Base-by-base conservation (phyloP, 2,797 vertebrate genomes). In the Nannoperca obscura region DNA sequence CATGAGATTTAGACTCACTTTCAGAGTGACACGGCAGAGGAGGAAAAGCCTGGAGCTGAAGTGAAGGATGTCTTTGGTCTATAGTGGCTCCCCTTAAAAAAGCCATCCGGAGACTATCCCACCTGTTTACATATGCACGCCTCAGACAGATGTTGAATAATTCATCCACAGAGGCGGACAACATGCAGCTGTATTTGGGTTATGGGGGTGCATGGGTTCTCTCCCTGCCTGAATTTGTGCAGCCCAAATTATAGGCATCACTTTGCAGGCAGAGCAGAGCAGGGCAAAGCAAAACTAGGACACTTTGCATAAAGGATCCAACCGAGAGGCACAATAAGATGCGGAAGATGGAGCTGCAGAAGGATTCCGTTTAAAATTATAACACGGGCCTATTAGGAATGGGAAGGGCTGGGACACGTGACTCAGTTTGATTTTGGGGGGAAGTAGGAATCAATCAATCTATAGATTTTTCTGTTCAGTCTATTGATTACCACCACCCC, bases 131-230 rank as follows among this genome's bases (percentile, higher is more conserved):
- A 87, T 88, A 92, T 94, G 91, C 91, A 92, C 76, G 86, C 87
- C 89, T 87, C 89, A 94, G 94, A 94, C 93, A 92, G 90, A 90
- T 85, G 89, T 87, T 94, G 93, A 93, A 94, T 94, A 91, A 94
- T 94, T 93, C 93, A 94, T 91, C 74, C 81, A 54, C n/a, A 59
- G 76, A 88, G 86, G 90, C 88, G 84, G 90, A 93, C 91, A 87
- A 84, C 90, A 89, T 76, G 91, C 90, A 89, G 90, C 94, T 93
- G 92, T 91, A 93, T 94, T 93, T 93, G 91, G 93, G 93, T 94
- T 94, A 93, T 80, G 81, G 80, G 87, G 91, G 81, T 86, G 79
- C 71, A 70, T 22, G 80, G 67, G 77, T 80, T 86, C 71, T 75
- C 62, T 85, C 74, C 70, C 74, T 84, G 73, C 57, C 80, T 85